These are phyloP conservation scores for Iselma pallidipennis DNA, from an alignment of 2,888 invertebrate genomes.

Conservation along the genomic window DNA sequence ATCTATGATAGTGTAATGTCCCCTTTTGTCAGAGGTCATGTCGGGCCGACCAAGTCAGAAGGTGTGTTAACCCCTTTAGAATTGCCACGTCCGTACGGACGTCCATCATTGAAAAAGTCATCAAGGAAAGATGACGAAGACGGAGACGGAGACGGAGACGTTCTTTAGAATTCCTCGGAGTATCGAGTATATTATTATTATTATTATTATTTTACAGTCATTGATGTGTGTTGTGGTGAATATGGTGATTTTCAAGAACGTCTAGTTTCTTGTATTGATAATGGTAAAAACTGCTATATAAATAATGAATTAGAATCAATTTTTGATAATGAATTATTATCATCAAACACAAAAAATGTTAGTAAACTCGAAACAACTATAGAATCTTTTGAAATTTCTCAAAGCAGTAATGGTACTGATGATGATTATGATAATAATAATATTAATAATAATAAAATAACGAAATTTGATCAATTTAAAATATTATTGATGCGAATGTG, in stretches of 20 bases:
- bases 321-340: slow-evolving; percentile 10
- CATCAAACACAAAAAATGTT: too few relatives aligned
- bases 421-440: background rate
- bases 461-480: slow-evolving; percentile 63
- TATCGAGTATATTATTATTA: too few relatives aligned
- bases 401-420: too few relatives aligned
- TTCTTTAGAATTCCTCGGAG: too few relatives aligned
- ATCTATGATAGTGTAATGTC: too few relatives aligned
- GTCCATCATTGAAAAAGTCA: too few relatives aligned
- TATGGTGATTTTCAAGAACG: slow-evolving; percentile 73
- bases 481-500: slow-evolving; percentile 71
- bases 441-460: slow-evolving; percentile 5
- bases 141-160: too few relatives aligned
- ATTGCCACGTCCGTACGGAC: too few relatives aligned
- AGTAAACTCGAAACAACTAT: background rate
- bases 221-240: slow-evolving; percentile 80
- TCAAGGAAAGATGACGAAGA: too few relatives aligned
- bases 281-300: slow-evolving; percentile 57
- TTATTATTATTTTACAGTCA: slow-evolving; percentile 69
- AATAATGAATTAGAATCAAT: slow-evolving; percentile 9
- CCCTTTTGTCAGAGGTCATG: too few relatives aligned
- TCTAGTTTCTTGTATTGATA: slow-evolving; percentile 71
- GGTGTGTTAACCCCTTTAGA: too few relatives aligned
- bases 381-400: slow-evolving; percentile 9
- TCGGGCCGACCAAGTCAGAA: too few relatives aligned